phyloP scores from a whole-genome alignment of 2,888 invertebrate species.

The Xestia xanthographa region DNA sequence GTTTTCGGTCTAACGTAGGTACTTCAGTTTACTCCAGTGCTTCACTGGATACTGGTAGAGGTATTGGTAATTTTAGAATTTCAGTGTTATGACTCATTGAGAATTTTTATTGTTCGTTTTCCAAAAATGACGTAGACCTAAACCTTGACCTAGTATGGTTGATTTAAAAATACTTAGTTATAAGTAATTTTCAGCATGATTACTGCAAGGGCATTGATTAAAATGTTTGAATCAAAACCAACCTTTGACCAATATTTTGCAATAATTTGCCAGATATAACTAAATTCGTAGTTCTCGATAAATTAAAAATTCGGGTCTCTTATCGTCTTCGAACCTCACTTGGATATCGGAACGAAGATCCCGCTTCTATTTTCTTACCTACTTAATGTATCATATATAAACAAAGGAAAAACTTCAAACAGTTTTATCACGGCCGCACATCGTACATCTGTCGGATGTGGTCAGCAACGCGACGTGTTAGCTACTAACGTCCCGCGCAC shows the following conservation, averaged over 20 bases:
- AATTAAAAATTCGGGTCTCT: background rate
- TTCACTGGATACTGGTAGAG: background rate
- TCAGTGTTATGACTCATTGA: background rate
- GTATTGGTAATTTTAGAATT: background rate
- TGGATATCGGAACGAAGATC: background rate
- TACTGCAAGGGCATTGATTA: background rate
- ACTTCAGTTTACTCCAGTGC: background rate
- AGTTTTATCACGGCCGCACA: constrained; percentile 37
- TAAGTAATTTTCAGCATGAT: background rate
- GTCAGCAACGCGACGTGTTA: constrained; percentile 51
- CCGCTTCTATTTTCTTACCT: background rate
- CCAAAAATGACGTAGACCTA: background rate
- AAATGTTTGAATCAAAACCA: background rate
- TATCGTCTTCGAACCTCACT: background rate
- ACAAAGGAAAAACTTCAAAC: constrained; percentile 44
- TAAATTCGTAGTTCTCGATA: background rate
- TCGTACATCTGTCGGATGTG: constrained; percentile 63
- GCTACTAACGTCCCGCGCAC: constrained; percentile 49
- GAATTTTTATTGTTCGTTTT: background rate
- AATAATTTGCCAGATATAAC: background rate
- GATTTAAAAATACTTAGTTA: background rate
- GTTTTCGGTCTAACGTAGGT: background rate
- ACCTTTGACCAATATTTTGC: background rate
- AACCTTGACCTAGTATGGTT: background rate
- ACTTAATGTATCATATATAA: background rate